phyloP scores from a whole-genome alignment of 2,797 vertebrate species.

The Lagorchestes hirsutus region DNA sequence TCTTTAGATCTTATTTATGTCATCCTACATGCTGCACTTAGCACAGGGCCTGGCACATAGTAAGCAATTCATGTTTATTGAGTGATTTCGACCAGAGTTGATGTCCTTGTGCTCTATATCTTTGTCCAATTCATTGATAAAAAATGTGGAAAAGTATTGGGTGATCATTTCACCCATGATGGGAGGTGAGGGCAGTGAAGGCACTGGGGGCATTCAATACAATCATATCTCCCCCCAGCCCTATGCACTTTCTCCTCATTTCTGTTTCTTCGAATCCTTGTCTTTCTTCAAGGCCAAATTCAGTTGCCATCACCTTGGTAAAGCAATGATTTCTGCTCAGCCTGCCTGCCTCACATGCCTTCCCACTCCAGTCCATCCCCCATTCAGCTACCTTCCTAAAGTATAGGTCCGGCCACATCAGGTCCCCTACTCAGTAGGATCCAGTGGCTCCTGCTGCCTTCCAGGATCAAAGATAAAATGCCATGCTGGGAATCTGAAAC shows the following conservation, averaged over 20 bases:
- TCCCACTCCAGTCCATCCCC: background rate
- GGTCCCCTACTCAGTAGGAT: too few relatives aligned
- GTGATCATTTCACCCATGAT: background rate
- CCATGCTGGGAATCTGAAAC: background rate
- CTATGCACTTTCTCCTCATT: background rate
- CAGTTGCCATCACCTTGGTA: background rate
- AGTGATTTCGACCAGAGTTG: background rate
- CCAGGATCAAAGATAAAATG: background rate
- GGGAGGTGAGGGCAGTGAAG: background rate
- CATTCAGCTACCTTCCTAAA: background rate
- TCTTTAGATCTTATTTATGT: background rate
- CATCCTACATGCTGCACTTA: background rate
- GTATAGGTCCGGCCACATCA: background rate
- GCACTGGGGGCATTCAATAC: background rate
- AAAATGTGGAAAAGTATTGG: background rate
- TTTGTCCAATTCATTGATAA: background rate
- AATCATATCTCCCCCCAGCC: background rate
- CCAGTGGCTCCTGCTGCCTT: background rate
- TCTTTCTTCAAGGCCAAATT: background rate
- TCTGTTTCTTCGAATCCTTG: background rate
- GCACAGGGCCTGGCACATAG: background rate
- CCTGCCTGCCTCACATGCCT: background rate
- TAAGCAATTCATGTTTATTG: background rate
- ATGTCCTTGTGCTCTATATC: background rate
- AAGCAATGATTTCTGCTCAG: background rate